Evolutionary conservation across 2,797 vertebrate genomes (phyloP).

Genomic region (Neoniphon sammara): DNA sequence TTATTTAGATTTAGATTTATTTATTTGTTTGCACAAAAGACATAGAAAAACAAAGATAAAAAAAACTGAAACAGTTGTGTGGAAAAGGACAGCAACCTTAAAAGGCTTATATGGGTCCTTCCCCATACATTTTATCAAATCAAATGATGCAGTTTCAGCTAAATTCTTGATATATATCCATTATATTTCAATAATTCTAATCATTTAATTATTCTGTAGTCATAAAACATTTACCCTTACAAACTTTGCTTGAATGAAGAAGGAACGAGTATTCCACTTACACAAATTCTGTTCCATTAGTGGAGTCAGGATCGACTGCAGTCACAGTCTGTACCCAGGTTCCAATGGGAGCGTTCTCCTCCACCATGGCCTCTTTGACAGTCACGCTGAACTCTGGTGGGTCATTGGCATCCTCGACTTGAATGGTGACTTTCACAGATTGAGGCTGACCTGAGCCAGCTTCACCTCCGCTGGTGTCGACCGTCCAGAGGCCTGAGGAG

Average conservation of each 20-base stretch:
- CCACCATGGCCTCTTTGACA: constrained; percentile 37
- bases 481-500: constrained; percentile 64
- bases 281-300: constrained; percentile 54
- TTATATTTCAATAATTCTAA: background rate
- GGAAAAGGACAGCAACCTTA: too few relatives aligned
- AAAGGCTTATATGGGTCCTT: too few relatives aligned
- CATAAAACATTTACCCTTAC: background rate
- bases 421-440: constrained; percentile 51
- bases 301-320: constrained; percentile 71
- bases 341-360: constrained; percentile 70
- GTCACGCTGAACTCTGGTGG: constrained; percentile 63
- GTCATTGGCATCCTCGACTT: constrained; percentile 76
- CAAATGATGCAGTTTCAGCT: too few relatives aligned
- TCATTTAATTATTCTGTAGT: too few relatives aligned
- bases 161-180: too few relatives aligned
- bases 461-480: constrained; percentile 35
- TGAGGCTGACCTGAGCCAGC: background rate
- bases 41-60: too few relatives aligned
- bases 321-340: constrained; percentile 64
- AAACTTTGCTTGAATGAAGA: background rate
- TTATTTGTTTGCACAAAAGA: too few relatives aligned
- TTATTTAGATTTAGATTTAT: too few relatives aligned
- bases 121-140: too few relatives aligned
- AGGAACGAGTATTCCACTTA: constrained; percentile 37
- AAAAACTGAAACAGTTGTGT: too few relatives aligned